phyloP scores from a whole-genome alignment of 2,113 vertebrate species.

The Mugil cephalus region DNA sequence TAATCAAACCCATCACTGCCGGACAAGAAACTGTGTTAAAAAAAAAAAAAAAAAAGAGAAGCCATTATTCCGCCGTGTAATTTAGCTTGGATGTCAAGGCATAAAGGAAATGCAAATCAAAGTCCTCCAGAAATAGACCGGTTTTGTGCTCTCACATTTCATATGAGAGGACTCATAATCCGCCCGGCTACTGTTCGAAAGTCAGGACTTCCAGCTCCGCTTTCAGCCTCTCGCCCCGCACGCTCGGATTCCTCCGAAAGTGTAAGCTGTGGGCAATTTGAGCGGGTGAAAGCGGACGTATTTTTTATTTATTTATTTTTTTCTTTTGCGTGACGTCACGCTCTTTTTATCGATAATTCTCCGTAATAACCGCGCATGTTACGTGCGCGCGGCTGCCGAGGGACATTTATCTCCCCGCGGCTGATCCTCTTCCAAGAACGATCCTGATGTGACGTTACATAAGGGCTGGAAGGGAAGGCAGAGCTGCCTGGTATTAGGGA shows the following conservation, averaged over 20 bases:
- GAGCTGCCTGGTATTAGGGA: constrained; percentile 68
- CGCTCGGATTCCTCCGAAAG: constrained; percentile 41
- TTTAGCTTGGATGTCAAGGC: constrained; percentile 37
- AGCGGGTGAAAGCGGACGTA: constrained; percentile 38
- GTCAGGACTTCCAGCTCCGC: constrained; percentile 41
- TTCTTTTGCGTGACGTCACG: constrained; percentile 55
- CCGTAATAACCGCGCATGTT: constrained; percentile 25
- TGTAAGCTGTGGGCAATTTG: constrained; percentile 59
- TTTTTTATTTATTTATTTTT: not conserved
- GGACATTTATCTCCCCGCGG: constrained; percentile 57
- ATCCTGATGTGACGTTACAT: constrained; percentile 78
- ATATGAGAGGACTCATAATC: constrained; percentile 54
- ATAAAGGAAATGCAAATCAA: constrained; percentile 62
- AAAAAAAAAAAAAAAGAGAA: too few relatives aligned
- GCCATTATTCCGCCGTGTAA: constrained; percentile 32
- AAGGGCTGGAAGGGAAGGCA: constrained; percentile 65
- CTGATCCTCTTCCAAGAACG: constrained; percentile 77
- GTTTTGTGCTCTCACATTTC: constrained; percentile 43
- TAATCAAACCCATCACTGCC: constrained; percentile 33
- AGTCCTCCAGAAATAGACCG: constrained; percentile 50
- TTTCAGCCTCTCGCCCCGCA: constrained; percentile 3
- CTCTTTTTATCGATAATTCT: constrained; percentile 63
- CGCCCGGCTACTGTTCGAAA: constrained; percentile 41
- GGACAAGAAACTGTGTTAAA: constrained; percentile 6
- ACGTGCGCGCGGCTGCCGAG: constrained; percentile 38